Evolutionary conservation across 1,140 invertebrate species (phyloP), one percentile per base, ranked within the genome.

Genomic region (Macrostomum lignano): DNA sequence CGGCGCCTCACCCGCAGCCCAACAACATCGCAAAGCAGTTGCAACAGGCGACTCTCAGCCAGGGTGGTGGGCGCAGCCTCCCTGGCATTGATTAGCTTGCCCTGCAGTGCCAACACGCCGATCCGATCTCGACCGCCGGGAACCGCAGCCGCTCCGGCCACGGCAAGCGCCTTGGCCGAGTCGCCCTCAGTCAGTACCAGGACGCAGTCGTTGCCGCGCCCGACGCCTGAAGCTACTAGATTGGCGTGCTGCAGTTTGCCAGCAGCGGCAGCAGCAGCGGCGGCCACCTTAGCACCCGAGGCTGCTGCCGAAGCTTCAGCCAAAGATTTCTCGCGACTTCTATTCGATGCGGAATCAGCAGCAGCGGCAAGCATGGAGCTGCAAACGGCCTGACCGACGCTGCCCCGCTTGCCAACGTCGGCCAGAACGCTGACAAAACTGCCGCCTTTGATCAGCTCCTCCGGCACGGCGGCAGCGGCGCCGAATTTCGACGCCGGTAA

Each of bases 101-200:
- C 91, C 49, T 76, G 71, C 2, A 99, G 60, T 9, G 91, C 91
- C 52, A 96, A 99, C 1, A 98, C 82, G 21, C 91, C 91, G 53
- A 77, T 98, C 43, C 72, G 71, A 52, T 98, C 86, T 45, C 86
- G 62, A 3, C 91, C 91, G n/a, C n/a, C n/a, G n/a, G n/a, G n/a
- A 30, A 99, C 71, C 0, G 93, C 74, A 44, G 76, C 72, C 1
- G 96, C 64, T 21, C 88, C 91, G 17, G 86, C 79, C 7, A 98
- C 79, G 58, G 82, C 88, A 55, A 94, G 66, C 1, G 81, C 70
- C 59, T 98, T 98, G 51, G 91, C 91, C 63, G 91, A 98, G 58
- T 98, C 91, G 79, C 91, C 91, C 65, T 98, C 82, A 39, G 82
- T 91, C 7, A 93, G 62, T 43, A 93, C 91, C 2, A 93, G 61